Conservation (phyloP, 2,888 invertebrate genomes). For the Baccha elongata region DNA sequence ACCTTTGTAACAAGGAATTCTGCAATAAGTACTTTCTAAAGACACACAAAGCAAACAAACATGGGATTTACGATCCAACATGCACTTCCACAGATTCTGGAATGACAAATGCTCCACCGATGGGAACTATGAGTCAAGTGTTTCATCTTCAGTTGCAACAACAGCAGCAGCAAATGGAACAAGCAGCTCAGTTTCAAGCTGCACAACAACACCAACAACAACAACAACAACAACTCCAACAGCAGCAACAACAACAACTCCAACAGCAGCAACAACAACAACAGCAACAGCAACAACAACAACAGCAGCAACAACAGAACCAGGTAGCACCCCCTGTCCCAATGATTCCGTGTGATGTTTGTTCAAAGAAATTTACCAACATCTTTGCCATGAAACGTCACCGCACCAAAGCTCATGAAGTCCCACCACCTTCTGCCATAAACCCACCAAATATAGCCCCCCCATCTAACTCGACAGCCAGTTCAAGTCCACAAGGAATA, state of each 20-base stretch:
- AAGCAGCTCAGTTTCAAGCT: conserved; percentile 74
- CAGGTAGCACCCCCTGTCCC: conserved; percentile 76
- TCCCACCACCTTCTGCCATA: conserved; percentile 76
- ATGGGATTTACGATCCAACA: conserved; percentile 91
- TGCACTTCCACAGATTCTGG: conserved; percentile 76
- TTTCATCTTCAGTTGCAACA: conserved; percentile 75
- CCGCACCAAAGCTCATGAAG: conserved; percentile 87
- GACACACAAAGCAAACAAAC: conserved; percentile 98
- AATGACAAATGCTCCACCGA: conserved; percentile 71
- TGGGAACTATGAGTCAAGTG: conserved; percentile 65
- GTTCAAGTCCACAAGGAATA: conserved; percentile 52
- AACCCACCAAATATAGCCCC: conserved; percentile 68
- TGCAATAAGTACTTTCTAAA: conserved; percentile 99
- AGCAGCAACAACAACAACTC: conserved; percentile 60
- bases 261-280: conserved; percentile 68
- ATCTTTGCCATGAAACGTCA: conserved; percentile 88
- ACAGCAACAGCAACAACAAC: conserved; percentile 56
- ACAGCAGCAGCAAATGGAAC: conserved; percentile 76
- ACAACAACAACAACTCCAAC: conserved; percentile 65
- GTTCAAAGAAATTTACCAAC: conserved; percentile 89
- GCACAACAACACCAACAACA: conserved; percentile 73
- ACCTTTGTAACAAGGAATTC: conserved; percentile 98
- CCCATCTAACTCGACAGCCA: conserved; percentile 32
- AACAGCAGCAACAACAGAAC: conserved; percentile 65
- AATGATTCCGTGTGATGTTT: conserved; percentile 86